Base-by-base conservation (phyloP, 2,888 invertebrate species). In the Drosophila recens region DNA sequence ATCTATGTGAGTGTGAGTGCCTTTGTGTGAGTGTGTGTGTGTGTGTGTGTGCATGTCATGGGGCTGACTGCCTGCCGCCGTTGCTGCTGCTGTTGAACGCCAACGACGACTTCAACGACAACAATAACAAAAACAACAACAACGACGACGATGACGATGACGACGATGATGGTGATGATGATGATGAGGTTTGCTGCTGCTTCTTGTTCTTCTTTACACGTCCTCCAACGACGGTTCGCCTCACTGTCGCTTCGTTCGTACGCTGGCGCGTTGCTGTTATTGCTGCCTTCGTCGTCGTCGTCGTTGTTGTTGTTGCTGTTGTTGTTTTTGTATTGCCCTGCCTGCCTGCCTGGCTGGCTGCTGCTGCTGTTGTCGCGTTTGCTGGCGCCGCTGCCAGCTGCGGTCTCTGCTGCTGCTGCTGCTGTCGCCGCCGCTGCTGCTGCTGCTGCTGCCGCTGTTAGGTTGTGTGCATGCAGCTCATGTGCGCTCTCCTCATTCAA, bases 401-500 rank as follows among this genome's bases (percentile, higher is more conserved):
- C 72, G 72, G 84, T 72, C 71, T 76, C 75, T 72, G 75, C 66
- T 53, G 71, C 67, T 61, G 75, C 76, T 71, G 17, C 17, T 17
- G 17, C 23, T 23, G 73, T 72, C 65, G 76, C 65, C 69, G 62
- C 75, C 43, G 76, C 67, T 67, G 61, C 75, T 48, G 72, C 72
- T 20, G 69, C 62, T 42, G 71, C 72, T 56, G 67, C 69, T 71
- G 74, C 68, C 70, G 65, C 73, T 67, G 75, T 79, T 80, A 70
- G 82, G 85, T 84, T 90, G 81, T 89, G 77, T 90, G 79, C 90
- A 86, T 86, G 79, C 90, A 88, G 90, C 90, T 89, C 86, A 83
- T 87, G 87, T 88, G 80, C 83, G 90, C 90, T 91, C 91, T 87
- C 82, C 84, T 91, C 91, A 91, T 91, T 91, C 91, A 91, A 91